Evolutionary conservation across 2,113 vertebrate genomes (phyloP).

Genomic region (Cyanistes caeruleus): DNA sequence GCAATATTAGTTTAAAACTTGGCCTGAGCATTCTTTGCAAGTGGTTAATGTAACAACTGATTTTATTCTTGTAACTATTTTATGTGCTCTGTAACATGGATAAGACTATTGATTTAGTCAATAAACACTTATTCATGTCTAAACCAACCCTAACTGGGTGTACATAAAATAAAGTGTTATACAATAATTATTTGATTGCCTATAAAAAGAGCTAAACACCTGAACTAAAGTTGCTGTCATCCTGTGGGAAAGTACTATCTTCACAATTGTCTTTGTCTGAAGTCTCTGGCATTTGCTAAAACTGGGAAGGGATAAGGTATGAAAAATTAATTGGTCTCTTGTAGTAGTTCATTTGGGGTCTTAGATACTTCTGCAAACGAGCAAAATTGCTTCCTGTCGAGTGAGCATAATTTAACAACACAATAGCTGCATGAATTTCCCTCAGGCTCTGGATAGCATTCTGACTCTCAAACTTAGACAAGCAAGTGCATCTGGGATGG

Average conservation of each 20-base stretch:
- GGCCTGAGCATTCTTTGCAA: background rate
- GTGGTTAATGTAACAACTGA: slow-evolving; percentile 16
- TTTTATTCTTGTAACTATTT: slow-evolving; percentile 44
- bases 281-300: background rate
- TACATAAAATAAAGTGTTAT: slow-evolving; percentile 50
- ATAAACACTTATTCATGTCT: slow-evolving; percentile 48
- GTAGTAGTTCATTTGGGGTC: background rate
- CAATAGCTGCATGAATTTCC: background rate
- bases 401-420: background rate
- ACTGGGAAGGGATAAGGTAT: background rate
- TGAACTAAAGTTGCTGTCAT: background rate
- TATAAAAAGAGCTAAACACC: background rate
- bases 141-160: slow-evolving; percentile 32
- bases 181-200: slow-evolving; percentile 51
- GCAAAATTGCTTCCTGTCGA: background rate
- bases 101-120: slow-evolving; percentile 56
- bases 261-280: background rate
- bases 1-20: slow-evolving; percentile 28
- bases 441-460: background rate
- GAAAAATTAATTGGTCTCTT: slow-evolving; percentile 1
- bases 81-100: slow-evolving; percentile 1
- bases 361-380: background rate
- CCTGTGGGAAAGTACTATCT: background rate
- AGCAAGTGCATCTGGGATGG: background rate
- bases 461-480: background rate